phyloP scores from a whole-genome alignment of 2,113 vertebrate species.

The human (Homo sapiens) region DNA sequence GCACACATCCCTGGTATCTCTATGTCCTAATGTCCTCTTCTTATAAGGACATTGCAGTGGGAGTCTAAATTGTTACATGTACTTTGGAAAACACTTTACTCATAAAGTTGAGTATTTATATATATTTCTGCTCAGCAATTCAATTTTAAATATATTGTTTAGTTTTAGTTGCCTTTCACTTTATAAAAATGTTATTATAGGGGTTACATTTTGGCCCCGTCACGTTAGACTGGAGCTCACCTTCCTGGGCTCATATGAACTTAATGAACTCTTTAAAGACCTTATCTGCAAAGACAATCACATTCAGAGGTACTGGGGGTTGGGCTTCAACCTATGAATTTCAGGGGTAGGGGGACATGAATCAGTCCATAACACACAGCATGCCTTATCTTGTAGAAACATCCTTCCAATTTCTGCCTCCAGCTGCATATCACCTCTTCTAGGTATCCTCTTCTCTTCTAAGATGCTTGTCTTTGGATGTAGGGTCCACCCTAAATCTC shows the following conservation, averaged over 20 bases:
- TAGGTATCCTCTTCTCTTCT: neutral
- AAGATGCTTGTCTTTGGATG: neutral
- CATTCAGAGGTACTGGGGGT: neutral
- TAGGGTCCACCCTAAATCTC: neutral
- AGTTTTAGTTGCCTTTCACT: neutral
- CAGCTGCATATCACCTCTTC: neutral
- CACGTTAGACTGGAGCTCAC: neutral
- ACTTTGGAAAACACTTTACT: neutral
- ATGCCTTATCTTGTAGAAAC: neutral
- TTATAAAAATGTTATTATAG: neutral
- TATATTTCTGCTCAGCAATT: neutral
- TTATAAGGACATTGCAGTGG: neutral
- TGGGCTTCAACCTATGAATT: neutral
- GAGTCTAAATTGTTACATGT: neutral
- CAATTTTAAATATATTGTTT: neutral
- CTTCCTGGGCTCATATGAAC: neutral
- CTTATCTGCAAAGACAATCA: neutral
- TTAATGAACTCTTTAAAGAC: neutral
- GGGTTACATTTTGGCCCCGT: neutral
- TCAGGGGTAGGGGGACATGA: no score
- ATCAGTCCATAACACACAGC: neutral
- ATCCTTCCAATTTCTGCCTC: neutral
- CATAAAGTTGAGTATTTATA: neutral
- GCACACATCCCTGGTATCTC: rapidly evolving
- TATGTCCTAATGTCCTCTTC: neutral